A percentile compares a stretch with the other conserved stretches of the same genome.
These are phyloP conservation scores for Sminthurinus aureus DNA, from an alignment of 2,888 invertebrate genomes.

Conservation along the genomic window DNA sequence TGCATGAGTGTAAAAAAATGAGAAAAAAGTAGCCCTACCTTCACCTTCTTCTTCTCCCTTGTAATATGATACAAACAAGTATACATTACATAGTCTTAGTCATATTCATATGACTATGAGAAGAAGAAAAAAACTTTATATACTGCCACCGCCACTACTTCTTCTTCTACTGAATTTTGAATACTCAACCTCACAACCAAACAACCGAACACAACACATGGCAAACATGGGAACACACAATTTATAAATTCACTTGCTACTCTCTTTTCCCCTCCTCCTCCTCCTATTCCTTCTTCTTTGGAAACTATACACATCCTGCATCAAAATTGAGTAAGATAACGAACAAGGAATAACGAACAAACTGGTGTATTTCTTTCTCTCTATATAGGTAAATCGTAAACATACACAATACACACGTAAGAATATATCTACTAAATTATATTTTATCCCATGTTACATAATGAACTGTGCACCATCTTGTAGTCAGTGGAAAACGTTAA, in stretches of 20 bases:
- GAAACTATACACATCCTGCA: not conserved
- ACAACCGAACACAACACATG: not conserved
- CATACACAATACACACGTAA: too few species aligned
- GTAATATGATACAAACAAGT: conserved; percentile 22
- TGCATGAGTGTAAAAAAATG: not conserved
- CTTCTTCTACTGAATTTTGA: too few species aligned
- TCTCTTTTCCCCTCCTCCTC: not conserved
- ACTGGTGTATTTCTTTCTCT: not conserved
- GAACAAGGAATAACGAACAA: not conserved
- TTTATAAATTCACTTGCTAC: conserved; percentile 22
- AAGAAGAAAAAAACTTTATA: not conserved
- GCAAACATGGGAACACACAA: conserved; percentile 17
- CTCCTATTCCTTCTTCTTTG: not conserved
- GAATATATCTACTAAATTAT: too few species aligned
- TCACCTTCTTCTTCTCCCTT: conserved; percentile 14
- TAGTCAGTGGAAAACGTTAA: conserved; percentile 7
- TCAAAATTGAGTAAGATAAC: not conserved
- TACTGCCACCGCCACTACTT: too few species aligned
- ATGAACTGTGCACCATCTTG: conserved; percentile 3
- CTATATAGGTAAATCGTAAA: not conserved
- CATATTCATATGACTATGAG: too few species aligned
- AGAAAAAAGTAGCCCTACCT: conserved; percentile 7
- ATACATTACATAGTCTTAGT: conserved; percentile 1
- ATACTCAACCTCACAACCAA: too few species aligned
- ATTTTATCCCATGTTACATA: not conserved